Conservation (phyloP, 2,113 vertebrate genomes). For the Gavialis gangeticus region DNA sequence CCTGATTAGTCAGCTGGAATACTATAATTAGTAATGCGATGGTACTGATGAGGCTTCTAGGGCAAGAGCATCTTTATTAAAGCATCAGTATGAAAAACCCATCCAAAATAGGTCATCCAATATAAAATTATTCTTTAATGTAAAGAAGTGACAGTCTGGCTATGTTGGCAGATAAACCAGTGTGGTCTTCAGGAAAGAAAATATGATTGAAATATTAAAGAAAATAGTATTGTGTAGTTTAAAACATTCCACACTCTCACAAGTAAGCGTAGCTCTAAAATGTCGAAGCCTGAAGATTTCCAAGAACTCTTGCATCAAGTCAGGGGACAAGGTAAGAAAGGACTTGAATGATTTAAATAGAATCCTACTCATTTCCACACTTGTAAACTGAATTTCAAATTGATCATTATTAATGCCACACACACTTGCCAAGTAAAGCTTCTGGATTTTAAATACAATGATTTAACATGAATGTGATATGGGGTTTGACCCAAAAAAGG, state of each 20-base stretch:
- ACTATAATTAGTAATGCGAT: constrained; percentile 19
- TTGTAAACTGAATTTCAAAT: neutral
- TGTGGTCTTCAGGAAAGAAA: neutral
- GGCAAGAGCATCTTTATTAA: neutral
- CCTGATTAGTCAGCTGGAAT: constrained; percentile 63
- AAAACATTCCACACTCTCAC: constrained; percentile 38
- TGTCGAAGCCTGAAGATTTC: constrained; percentile 62
- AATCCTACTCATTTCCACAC: constrained; percentile 23
- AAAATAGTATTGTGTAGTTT: constrained; percentile 26
- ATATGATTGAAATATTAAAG: neutral
- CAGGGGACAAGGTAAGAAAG: constrained; percentile 46
- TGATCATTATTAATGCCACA: neutral
- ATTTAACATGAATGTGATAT: neutral
- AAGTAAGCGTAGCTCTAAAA: constrained; percentile 55
- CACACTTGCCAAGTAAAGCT: neutral
- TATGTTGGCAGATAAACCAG: neutral
- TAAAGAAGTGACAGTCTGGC: neutral
- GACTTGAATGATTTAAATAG: constrained; percentile 31
- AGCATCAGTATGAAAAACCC: neutral
- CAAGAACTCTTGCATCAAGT: constrained; percentile 57
- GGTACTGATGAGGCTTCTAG: neutral
- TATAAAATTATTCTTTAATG: neutral
- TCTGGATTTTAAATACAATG: neutral
- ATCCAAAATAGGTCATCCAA: neutral
- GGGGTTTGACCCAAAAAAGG: neutral